A percentile compares a stretch with the other conserved stretches of the same genome.
These are phyloP conservation scores for Drosophila sp. DNA, from an alignment of 1,140 invertebrate genomes.

Conservation along the genomic window DNA sequence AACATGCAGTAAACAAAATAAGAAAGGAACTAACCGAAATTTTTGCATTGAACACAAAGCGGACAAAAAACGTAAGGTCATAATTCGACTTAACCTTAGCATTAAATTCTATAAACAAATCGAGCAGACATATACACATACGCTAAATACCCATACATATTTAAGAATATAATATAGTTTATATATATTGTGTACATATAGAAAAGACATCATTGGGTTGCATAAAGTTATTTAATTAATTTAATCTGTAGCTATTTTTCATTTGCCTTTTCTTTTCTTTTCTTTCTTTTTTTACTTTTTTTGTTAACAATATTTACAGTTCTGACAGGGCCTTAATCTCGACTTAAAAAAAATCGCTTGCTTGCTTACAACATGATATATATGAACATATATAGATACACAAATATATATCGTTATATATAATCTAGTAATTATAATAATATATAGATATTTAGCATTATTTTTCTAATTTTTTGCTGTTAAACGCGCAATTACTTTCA, in stretches of 20 bases:
- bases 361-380: conserved; percentile 71
- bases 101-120: conserved; percentile 34
- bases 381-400: conserved; percentile 36
- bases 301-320: conserved; percentile 77
- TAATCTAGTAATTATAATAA: conserved; percentile 42
- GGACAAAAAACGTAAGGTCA: conserved; percentile 18
- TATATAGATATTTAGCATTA: conserved; percentile 43
- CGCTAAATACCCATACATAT: conserved; percentile 24
- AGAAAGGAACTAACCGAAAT: conserved; percentile 33
- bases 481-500: conserved; percentile 22
- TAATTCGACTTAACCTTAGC: conserved; percentile 14
- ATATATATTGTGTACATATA: conserved; percentile 23
- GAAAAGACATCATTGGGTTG: conserved; percentile 36
- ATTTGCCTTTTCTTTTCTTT: conserved; percentile 29
- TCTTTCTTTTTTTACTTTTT: conserved; percentile 21
- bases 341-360: conserved; percentile 56
- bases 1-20: conserved; percentile 29
- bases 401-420: conserved; percentile 50
- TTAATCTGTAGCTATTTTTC: conserved; percentile 60
- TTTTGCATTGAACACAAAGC: conserved; percentile 41
- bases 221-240: conserved; percentile 53
- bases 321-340: conserved; percentile 52
- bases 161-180: conserved; percentile 9
- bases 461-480: conserved; percentile 21
- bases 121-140: conserved; percentile 23